Base-by-base conservation (phyloP, 2,888 invertebrate genomes). In the Chloromyia formosa region DNA sequence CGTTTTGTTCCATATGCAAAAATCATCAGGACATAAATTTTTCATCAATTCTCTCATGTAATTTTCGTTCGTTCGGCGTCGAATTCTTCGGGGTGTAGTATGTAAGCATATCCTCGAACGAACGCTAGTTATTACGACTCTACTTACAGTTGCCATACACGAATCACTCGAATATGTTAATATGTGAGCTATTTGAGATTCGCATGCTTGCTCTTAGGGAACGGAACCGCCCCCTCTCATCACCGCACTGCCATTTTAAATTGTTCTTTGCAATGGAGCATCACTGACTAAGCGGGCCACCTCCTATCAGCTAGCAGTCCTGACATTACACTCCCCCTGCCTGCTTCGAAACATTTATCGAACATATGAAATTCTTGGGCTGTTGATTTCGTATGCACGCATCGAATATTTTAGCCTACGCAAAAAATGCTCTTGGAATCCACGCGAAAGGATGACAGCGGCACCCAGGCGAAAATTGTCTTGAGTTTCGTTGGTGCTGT, bases 11-110 rank as follows among this genome's bases (percentile, higher is more conserved):
- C 73, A 74, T 74, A 77, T 77, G 77, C 74, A 77, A 77, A 77
- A 77, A 75, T 77, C 77, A 75, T 77, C 77, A 77, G 60, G 72
- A 75, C 73, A 77, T 77, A 77, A 77, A 77, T 77, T 77, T 77
- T 77, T 77, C 75, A 77, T 77, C 77, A 77, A 77, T 77, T 75
- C 71, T 72, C 73, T 77, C 74, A 75, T 75, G 74, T 75, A 75
- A 76, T 75, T 76, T 75, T 73, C 54, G 35, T 62, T 69, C 45
- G 45, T 58, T 58, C 56, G 74, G 54, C 49, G 35, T n/a, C 61
- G 20, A n/a, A 16, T 40, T 45, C 42, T 23, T 16, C 16, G 22
- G 18, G 12, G 58, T 18, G 42, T 66, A 42, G 64, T 74, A 76
- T 56, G 71, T 74, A 35, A 35, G 68, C 53, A 74, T 72, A 64